phyloP scores from a whole-genome alignment of 1,140 invertebrate species.

The Apis laboriosa region DNA sequence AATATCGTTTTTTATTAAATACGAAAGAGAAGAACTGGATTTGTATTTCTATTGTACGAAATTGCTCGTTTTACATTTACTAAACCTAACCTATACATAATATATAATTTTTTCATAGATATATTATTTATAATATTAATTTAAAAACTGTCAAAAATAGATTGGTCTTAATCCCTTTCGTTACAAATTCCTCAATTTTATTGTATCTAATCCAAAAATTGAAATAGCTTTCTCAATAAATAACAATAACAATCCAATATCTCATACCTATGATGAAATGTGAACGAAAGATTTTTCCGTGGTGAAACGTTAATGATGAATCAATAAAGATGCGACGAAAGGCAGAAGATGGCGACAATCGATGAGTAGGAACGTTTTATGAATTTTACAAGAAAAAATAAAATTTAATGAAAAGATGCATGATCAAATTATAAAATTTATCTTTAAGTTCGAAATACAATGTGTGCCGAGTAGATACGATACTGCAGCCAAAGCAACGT shows the following conservation, averaged over 20 bases:
- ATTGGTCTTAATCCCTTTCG: no score
- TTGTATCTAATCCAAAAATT: no score
- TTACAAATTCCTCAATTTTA: no score
- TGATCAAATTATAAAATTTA: conserved; percentile 3
- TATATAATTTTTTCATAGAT: no score
- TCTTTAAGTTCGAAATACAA: conserved; percentile 8
- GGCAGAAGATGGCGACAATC: neutral
- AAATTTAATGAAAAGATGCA: neutral
- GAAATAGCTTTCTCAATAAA: no score
- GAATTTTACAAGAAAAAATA: neutral
- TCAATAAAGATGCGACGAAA: neutral
- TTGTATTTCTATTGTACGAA: no score
- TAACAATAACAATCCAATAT: neutral
- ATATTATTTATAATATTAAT: no score
- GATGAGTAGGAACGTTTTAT: neutral
- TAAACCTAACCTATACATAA: no score
- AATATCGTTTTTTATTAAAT: no score
- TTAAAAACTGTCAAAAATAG: no score
- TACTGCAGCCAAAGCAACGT: conserved; percentile 51
- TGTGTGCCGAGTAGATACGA: conserved; percentile 36
- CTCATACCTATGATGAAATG: neutral
- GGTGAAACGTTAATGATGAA: neutral
- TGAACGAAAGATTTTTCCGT: neutral
- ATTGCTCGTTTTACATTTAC: no score
- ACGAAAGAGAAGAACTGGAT: no score